These are phyloP conservation scores for Cephus cinctus DNA, from an alignment of 1,140 invertebrate genomes.

Conservation along the genomic window DNA sequence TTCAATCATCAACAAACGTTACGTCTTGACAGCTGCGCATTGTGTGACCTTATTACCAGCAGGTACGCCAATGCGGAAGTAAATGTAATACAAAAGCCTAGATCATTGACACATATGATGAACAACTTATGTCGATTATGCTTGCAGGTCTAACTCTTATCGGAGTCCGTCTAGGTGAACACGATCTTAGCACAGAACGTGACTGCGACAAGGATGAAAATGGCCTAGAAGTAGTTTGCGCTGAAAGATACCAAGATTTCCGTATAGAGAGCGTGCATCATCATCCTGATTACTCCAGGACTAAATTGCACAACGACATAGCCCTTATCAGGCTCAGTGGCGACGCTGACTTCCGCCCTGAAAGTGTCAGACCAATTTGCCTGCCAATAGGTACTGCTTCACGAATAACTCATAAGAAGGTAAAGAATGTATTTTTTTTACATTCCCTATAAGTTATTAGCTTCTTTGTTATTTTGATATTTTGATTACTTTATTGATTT, in stretches of 20 bases:
- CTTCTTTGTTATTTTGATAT: too few relatives aligned
- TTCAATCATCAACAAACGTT: slow-evolving; percentile 63
- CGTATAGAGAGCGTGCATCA: slow-evolving; percentile 54
- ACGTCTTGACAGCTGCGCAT: slow-evolving; percentile 71
- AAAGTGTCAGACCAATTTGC: slow-evolving; percentile 59
- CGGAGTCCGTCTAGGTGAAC: slow-evolving; percentile 64
- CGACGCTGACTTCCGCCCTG: slow-evolving; percentile 54
- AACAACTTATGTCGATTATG: too few relatives aligned
- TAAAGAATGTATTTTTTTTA: slow-evolving; percentile 12
- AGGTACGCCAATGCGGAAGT: slow-evolving; percentile 40
- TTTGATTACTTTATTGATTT: too few relatives aligned
- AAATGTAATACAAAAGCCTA: too few relatives aligned
- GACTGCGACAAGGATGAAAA: slow-evolving; percentile 60
- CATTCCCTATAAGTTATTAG: slow-evolving; percentile 3
- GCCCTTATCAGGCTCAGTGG: slow-evolving; percentile 60
- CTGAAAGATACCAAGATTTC: slow-evolving; percentile 61
- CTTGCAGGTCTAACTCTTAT: slow-evolving; percentile 37
- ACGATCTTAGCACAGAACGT: slow-evolving; percentile 56
- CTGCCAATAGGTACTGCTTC: slow-evolving; percentile 52
- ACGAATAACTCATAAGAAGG: slow-evolving; percentile 26
- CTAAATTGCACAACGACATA: slow-evolving; percentile 61
- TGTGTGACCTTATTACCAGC: slow-evolving; percentile 57
- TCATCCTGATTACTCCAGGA: slow-evolving; percentile 58
- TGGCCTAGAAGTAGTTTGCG: slow-evolving; percentile 51
- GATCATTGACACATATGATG: too few relatives aligned